Evolutionary conservation across 2,113 vertebrate genomes (phyloP), one percentile per base, ranked within the genome.

Genomic region (Rhinopomastus cyanomelas): DNA sequence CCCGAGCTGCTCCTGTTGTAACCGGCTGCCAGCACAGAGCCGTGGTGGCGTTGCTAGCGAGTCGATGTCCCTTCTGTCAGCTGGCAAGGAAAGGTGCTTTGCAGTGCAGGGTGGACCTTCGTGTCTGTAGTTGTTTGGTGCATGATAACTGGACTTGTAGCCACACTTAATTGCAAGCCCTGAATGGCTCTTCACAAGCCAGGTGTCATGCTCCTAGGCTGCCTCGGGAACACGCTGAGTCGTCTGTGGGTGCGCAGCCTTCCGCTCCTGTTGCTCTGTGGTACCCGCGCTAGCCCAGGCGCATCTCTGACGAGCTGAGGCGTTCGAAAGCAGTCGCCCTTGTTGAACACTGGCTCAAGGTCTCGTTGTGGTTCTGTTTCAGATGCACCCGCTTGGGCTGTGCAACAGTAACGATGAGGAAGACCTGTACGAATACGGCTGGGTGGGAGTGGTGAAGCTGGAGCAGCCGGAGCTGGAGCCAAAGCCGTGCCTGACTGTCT

Each of bases 401-500:
- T 99, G 99, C 97, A 99, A 99, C 80, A 99, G 98, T 95, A 99
- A 99, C 12, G 99, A 99, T 20, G 99, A 99, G 81, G 99, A 99
- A 92, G 99, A 99, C 91, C 96, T 99, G 8, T 99, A 99, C 26
- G 99, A 99, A 83, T 99, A 99, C 2, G 99, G 99, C 95, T 99
- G 99, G 99, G 99, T 99, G n/a, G 99, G 99, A n/a, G 99, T 99
- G 96, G 99, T 99, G 95, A 99, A 99, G 95, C 96, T 99, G 94
- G 99, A 99, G 91, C 98, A 99, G 95, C 99, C 99, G 0, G 99
- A 99, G 93, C 42, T 99, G 98, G 99, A 99, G 95, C 99, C 99
- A 3, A 99, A 98, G 89, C 98, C 98, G n/a, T 99, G 99, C 34
- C 98, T 99, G 87, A 99, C 98, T 10, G 99, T 99, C 59, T 96